Evolutionary conservation across 2,888 invertebrate genomes (phyloP).

Genomic region (Trissolcus japonicus): DNA sequence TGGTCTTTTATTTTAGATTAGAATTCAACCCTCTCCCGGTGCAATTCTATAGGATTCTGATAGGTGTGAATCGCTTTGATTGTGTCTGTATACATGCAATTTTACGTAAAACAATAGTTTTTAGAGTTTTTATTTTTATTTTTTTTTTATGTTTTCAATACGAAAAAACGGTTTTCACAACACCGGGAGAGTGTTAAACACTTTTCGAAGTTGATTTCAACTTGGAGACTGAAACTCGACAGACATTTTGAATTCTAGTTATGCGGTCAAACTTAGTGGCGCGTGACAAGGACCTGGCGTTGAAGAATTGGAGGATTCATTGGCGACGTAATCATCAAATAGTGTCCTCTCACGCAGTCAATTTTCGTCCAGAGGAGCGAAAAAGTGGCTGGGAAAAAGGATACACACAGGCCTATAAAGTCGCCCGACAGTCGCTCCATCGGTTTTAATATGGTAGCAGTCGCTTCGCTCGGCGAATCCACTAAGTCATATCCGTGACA

Average conservation of each 20-base stretch:
- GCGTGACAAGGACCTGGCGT: conserved; percentile 9
- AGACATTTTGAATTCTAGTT: neutral
- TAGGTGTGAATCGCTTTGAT: too few species aligned
- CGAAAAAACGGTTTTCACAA: too few species aligned
- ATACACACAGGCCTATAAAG: conserved; percentile 61
- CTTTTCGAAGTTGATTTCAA: neutral
- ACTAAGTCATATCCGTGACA: conserved; percentile 67
- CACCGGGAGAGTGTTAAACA: too few species aligned
- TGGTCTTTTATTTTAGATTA: too few species aligned
- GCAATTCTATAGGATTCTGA: too few species aligned
- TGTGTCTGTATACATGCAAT: too few species aligned
- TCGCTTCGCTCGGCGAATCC: conserved; percentile 62
- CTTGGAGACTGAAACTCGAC: neutral
- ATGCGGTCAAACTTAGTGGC: conserved; percentile 5
- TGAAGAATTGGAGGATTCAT: conserved; percentile 25
- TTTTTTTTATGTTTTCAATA: too few species aligned
- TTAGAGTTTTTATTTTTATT: too few species aligned
- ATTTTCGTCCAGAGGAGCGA: conserved; percentile 20
- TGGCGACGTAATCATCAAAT: conserved; percentile 17
- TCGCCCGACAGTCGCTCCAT: conserved; percentile 62
- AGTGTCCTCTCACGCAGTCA: conserved; percentile 27
- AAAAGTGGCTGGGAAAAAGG: conserved; percentile 15
- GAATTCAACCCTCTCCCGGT: too few species aligned
- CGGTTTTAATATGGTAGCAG: conserved; percentile 69
- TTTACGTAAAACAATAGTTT: too few species aligned